A percentile compares a stretch with the other conserved stretches of the same genome.
Conservation (phyloP, 2,797 vertebrate genomes). For the Aplochiton taeniatus region DNA sequence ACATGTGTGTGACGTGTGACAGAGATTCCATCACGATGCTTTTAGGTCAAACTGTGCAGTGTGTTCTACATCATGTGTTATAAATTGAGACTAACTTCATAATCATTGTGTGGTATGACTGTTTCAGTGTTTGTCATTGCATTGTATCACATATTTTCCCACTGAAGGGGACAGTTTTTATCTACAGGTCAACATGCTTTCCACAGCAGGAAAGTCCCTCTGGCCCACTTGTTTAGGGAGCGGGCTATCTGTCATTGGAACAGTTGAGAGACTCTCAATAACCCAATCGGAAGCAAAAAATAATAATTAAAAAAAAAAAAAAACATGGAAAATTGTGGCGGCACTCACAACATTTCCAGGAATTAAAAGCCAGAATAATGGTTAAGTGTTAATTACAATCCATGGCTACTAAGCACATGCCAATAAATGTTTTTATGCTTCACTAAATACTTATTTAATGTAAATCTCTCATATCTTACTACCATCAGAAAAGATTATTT, state of each 20-base stretch:
- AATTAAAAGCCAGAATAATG: constrained; percentile 48
- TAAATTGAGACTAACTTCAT: too few relatives aligned
- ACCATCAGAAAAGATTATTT: too few relatives aligned
- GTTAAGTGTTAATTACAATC: not conserved
- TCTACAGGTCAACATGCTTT: constrained; percentile 36
- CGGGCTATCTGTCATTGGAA: constrained; percentile 62
- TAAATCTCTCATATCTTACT: too few relatives aligned
- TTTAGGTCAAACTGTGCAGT: too few relatives aligned
- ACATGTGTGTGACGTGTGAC: too few relatives aligned
- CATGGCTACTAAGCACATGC: not conserved
- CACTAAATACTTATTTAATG: too few relatives aligned
- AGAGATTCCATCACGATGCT: too few relatives aligned
- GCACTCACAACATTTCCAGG: constrained; percentile 63
- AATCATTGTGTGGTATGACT: too few relatives aligned
- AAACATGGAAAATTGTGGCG: constrained; percentile 75
- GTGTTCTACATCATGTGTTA: too few relatives aligned
- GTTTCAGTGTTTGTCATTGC: too few relatives aligned
- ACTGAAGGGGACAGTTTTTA: not conserved
- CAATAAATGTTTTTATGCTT: constrained; percentile 29
- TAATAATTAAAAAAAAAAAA: constrained; percentile 71
- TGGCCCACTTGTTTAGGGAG: constrained; percentile 63
- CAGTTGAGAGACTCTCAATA: constrained; percentile 51
- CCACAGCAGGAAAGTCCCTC: constrained; percentile 59
- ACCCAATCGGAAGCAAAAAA: constrained; percentile 62
- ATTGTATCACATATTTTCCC: too few relatives aligned